These are phyloP conservation scores for Creontiades dilutus DNA, from an alignment of 2,888 invertebrate genomes.

Conservation along the genomic window DNA sequence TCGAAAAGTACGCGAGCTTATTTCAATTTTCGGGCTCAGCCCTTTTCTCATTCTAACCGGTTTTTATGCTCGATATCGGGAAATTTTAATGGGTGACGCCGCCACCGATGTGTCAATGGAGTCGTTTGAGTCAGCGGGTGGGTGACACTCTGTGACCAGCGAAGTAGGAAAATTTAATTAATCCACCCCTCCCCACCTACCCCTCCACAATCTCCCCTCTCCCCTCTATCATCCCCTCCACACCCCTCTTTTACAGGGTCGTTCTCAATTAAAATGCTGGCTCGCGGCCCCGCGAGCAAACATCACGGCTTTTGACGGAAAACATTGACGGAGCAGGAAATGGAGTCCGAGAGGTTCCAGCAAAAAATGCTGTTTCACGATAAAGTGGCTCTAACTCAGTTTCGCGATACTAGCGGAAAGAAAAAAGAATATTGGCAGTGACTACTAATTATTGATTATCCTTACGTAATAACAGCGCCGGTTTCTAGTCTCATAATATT, in stretches of 20 bases:
- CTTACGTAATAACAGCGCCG: too few species aligned
- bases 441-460: too few species aligned
- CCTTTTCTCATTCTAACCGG: too few species aligned
- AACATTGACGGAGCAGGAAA: background rate
- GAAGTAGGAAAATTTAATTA: slow-evolving; percentile 18
- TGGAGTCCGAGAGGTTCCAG: background rate
- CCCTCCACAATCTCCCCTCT: background rate
- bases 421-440: too few species aligned
- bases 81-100: background rate
- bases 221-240: too few species aligned
- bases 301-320: background rate
- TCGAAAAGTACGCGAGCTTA: background rate
- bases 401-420: too few species aligned
- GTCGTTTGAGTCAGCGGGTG: background rate
- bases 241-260: background rate
- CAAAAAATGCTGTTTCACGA: too few species aligned
- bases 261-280: slow-evolving; percentile 26
- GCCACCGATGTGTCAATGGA: background rate
- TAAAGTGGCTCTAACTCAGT: too few species aligned
- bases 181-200: background rate
- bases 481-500: too few species aligned
- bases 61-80: background rate
- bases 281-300: background rate
- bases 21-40: background rate
- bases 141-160: slow-evolving; percentile 13